Base-by-base conservation (phyloP, 2,113 vertebrate genomes). In the Micronycteris hirsuta region DNA sequence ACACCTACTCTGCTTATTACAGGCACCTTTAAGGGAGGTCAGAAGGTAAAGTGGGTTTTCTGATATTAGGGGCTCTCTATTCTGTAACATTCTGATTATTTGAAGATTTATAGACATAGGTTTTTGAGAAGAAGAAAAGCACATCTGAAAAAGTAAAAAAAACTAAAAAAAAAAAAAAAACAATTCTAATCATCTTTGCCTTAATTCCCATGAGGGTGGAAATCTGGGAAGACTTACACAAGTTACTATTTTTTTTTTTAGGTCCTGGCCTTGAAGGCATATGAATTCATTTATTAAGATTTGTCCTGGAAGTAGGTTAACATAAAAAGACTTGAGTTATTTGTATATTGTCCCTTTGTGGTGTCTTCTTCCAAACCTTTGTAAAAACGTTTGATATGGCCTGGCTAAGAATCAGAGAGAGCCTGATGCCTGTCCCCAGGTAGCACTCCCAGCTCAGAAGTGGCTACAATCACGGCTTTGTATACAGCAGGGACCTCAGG, bases 191-290 rank as follows among this genome's bases (percentile, higher is more conserved):
- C 0, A 58, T 85, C 17, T 43, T 89, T 82, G 26, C 8, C n/a
- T 92, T 70, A 63, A 70, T 96, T 84, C 4, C 77, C 49, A 28
- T 49, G 12, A 77, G 8, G 7, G 19, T 38, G 14, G 36, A 92
- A 92, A 73, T 92, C 52, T 63, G 22, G 13, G 8, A 90, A 81
- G n/a, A 81, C 3, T 20, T 81, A 71, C 7, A 47, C 12, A 47
- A 86, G 7, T 85, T 68, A 77, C 58, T 97, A 36, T 78, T 77
- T 10, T 89, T 89, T 89, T n/a, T n/a, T 90, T 61, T 54, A 84
- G 54, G 24, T 58, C 52, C 5, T 81, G 84, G 41, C 41, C 61
- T 82, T 94, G 52, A 96, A 90, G 33, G 26, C 47, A 82, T 17
- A 41, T 77, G 58, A 56, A 73, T 91, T 28, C 28, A 26, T 31